These are phyloP conservation scores for Rallus crepitans DNA, from an alignment of 2,797 vertebrate species.

Conservation along the genomic window DNA sequence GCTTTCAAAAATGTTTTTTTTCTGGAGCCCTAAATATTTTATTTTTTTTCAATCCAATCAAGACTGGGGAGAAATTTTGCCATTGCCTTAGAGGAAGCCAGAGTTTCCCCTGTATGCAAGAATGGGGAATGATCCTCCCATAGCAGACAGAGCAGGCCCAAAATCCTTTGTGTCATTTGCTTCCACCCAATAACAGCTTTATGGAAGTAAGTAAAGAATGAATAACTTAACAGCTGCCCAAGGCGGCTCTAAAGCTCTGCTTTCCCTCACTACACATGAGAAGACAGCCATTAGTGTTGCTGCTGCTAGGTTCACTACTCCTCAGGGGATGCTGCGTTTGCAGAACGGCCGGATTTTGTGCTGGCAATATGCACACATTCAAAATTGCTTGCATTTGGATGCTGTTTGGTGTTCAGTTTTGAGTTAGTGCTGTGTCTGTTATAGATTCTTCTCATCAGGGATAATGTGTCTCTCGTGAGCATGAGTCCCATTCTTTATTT, in stretches of 20 bases:
- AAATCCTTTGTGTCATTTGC: slow-evolving; percentile 16
- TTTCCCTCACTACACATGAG: slow-evolving; percentile 47
- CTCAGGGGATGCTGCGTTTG: slow-evolving; percentile 21
- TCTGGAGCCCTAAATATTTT: background rate
- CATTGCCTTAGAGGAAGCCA: background rate
- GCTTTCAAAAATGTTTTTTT: background rate
- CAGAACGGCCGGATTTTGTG: slow-evolving; percentile 60
- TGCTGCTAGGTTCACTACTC: slow-evolving; percentile 68
- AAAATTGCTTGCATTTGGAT: slow-evolving; percentile 63
- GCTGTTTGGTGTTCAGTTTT: slow-evolving; percentile 49
- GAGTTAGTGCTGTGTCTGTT: slow-evolving; percentile 62
- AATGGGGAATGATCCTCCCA: background rate
- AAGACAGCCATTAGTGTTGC: slow-evolving; percentile 63
- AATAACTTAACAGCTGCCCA: slow-evolving; percentile 64
- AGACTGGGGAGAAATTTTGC: background rate
- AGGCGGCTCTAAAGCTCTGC: slow-evolving; percentile 60
- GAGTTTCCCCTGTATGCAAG: background rate
- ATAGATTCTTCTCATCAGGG: slow-evolving; percentile 48
- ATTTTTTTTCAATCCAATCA: background rate
- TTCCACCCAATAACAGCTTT: slow-evolving; percentile 54
- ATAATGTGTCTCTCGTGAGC: slow-evolving; percentile 52
- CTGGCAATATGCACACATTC: slow-evolving; percentile 42
- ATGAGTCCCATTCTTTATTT: slow-evolving; percentile 51
- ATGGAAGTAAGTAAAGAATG: slow-evolving; percentile 52
- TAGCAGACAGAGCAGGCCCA: background rate